These are phyloP conservation scores for Drosophila sturtevanti DNA, from an alignment of 1,140 invertebrate species.

Conservation along the genomic window DNA sequence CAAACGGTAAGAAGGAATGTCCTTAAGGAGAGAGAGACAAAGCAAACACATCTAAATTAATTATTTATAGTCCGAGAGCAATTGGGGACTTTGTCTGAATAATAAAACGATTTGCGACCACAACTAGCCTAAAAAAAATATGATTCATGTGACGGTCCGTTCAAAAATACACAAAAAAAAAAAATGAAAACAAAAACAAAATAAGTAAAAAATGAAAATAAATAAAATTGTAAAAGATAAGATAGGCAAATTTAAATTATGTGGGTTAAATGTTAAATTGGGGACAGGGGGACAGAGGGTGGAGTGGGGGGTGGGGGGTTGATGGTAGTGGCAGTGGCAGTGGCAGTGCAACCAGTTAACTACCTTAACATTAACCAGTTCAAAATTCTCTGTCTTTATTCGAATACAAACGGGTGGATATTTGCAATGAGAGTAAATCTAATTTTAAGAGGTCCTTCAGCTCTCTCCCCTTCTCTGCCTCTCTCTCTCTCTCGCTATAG, in stretches of 20 bases:
- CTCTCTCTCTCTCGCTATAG: too few species aligned
- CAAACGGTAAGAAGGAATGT: conserved; percentile 17
- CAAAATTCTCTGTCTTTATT: too few species aligned
- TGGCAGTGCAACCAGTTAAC: too few species aligned
- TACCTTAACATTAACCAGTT: too few species aligned
- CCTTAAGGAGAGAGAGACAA: conserved; percentile 21
- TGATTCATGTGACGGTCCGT: conserved; percentile 51
- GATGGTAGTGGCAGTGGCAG: too few species aligned
- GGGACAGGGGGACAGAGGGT: neutral
- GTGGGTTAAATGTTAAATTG: conserved; percentile 46
- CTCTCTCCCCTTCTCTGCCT: neutral
- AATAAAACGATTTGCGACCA: conserved; percentile 76
- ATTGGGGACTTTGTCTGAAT: conserved; percentile 56
- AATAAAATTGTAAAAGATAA: conserved; percentile 41
- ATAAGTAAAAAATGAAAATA: too few species aligned
- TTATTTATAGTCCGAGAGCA: conserved; percentile 75
- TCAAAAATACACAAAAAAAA: conserved; percentile 19
- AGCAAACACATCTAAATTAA: conserved; percentile 73
- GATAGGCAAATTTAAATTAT: conserved; percentile 69
- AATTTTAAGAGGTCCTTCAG: conserved; percentile 63
- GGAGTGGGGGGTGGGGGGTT: too few species aligned
- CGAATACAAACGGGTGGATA: neutral
- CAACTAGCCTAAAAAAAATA: conserved; percentile 62
- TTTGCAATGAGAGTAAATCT: conserved; percentile 55
- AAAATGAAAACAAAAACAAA: too few species aligned